These are phyloP conservation scores for Alces alces DNA, from an alignment of 2,113 vertebrate species.

Conservation along the genomic window DNA sequence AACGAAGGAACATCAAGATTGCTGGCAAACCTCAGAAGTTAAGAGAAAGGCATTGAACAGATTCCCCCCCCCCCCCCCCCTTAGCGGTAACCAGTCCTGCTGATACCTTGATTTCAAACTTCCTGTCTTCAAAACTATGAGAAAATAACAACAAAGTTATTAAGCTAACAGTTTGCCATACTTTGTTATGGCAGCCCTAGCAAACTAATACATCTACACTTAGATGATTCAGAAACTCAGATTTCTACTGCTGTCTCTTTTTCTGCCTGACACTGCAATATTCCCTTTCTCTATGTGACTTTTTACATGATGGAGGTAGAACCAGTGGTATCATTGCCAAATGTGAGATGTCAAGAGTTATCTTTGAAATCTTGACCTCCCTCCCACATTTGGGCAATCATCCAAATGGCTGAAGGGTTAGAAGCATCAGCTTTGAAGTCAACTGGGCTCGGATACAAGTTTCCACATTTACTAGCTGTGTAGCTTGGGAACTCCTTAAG, in stretches of 20 bases:
- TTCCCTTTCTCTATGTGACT: neutral
- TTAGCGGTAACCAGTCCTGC: neutral
- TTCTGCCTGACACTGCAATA: neutral
- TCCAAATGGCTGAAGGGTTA: neutral
- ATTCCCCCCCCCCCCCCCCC: rapidly evolving
- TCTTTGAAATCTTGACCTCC: neutral
- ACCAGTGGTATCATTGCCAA: neutral
- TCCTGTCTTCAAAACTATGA: neutral
- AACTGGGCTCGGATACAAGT: neutral
- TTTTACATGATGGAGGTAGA: neutral
- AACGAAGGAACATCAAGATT: neutral
- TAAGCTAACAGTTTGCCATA: neutral
- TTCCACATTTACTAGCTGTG: neutral
- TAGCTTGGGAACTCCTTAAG: neutral
- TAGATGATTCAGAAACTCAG: neutral
- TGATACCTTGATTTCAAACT: neutral
- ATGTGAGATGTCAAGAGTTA: neutral
- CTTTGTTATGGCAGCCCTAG: neutral
- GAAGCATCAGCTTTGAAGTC: neutral
- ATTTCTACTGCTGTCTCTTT: neutral
- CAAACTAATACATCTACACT: neutral
- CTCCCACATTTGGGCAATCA: neutral
- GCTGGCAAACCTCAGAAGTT: too few species aligned
- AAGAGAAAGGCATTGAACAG: neutral
- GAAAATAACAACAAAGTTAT: neutral